Percentiles rank a stretch among this genome's conserved stretches.
Evolutionary conservation across 2,797 vertebrate species (phyloP).

Genomic region (Scarus forsteni): DNA sequence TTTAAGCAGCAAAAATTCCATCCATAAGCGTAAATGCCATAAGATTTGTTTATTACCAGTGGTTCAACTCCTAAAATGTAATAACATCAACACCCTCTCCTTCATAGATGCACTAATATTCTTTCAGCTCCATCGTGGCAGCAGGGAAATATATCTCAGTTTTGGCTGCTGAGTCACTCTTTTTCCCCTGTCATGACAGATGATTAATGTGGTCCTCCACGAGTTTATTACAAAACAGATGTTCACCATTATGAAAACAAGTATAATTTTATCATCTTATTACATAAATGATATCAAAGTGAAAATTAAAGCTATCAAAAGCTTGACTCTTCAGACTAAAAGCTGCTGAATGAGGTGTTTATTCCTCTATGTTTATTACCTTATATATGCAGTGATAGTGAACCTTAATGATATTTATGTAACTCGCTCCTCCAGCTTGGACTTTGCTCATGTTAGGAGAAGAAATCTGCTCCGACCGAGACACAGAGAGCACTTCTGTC

Average conservation of each 20-base stretch:
- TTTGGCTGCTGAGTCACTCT: conserved; percentile 12
- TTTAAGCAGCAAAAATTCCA: too few relatives aligned
- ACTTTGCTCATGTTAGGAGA: background rate
- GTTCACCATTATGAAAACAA: conserved; percentile 19
- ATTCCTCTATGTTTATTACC: background rate
- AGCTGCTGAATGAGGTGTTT: background rate
- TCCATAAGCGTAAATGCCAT: too few relatives aligned
- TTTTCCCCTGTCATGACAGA: conserved; percentile 7
- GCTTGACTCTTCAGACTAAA: background rate
- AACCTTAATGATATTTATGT: background rate
- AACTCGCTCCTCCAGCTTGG: conserved; percentile 1
- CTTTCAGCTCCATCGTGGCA: background rate
- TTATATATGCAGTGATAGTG: background rate
- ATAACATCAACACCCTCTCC: background rate
- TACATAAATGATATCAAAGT: conserved; percentile 3
- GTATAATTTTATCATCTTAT: conserved; percentile 11
- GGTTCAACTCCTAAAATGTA: background rate
- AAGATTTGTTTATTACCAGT: too few relatives aligned
- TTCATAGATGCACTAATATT: background rate
- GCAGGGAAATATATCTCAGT: background rate
- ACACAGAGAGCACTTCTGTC: background rate
- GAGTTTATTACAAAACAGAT: conserved; percentile 21
- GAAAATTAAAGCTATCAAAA: background rate
- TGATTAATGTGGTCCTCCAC: conserved; percentile 7
- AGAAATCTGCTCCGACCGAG: conserved; percentile 12